Conservation (phyloP, 1,140 invertebrate species). For the Archivesica marissinica region DNA sequence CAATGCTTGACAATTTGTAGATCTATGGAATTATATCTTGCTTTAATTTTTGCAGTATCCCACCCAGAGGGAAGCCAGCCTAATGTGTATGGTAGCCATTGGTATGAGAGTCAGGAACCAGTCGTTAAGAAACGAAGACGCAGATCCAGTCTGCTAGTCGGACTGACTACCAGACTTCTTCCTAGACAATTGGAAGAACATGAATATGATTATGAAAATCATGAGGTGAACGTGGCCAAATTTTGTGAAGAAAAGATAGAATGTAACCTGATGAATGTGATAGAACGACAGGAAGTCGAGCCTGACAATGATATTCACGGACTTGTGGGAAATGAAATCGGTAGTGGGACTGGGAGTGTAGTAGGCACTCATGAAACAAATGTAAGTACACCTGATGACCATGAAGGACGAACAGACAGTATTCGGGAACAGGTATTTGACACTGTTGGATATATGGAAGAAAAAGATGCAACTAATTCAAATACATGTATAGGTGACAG, state of each 20-base stretch:
- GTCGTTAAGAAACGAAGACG: conserved; percentile 28
- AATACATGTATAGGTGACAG: too few species aligned
- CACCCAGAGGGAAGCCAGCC: background rate
- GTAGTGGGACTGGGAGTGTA: background rate
- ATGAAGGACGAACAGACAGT: background rate
- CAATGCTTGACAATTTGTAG: background rate
- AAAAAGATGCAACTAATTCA: too few species aligned
- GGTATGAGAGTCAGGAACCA: conserved; percentile 31
- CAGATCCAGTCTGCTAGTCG: conserved; percentile 20
- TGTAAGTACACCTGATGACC: background rate
- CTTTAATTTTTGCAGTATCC: background rate
- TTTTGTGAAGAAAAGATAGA: background rate
- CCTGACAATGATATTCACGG: background rate
- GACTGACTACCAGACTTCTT: background rate
- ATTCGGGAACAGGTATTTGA: background rate
- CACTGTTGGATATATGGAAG: background rate
- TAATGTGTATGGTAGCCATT: conserved; percentile 32
- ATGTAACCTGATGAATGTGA: background rate
- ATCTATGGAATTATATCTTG: background rate
- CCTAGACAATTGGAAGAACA: background rate
- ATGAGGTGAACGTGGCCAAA: background rate
- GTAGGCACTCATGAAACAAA: background rate
- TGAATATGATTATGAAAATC: background rate
- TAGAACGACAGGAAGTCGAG: background rate
- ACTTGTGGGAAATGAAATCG: background rate